Evolutionary conservation across 2,113 vertebrate genomes (phyloP), one percentile per base, ranked within the genome.

Genomic region (Upupa epops): DNA sequence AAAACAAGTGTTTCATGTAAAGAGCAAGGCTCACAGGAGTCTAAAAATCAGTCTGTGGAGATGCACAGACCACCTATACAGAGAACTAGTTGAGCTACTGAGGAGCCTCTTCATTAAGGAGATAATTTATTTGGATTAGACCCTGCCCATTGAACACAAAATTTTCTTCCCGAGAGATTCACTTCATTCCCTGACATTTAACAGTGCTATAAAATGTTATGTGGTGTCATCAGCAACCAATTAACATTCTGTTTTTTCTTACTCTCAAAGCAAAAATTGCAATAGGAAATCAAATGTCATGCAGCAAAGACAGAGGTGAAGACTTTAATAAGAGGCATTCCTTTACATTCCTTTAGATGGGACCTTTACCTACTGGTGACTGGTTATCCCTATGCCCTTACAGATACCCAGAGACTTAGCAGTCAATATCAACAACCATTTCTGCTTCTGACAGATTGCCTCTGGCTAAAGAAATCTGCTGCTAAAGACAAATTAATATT

Each of bases 141-240:
- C 45, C 72, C 58, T 59, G 70, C 61, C 59, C 58, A 21, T 9
- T 66, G 64, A 94, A 85, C 74, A 70, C 24, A 52, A 76, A 88
- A 74, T 75, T 92, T 70, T 92, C 72, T 90, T 90, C 86, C 66
- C 76, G 48, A 93, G 74, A 96, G 83, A 83, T 56, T 74, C 66
- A n/a, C 56, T 79, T 89, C 83, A 37, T 70, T 78, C 87, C 36
- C 68, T 96, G 96, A 93, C 86, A 96, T 95, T 94, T 94, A 64
- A 73, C 92, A 95, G 74, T 83, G 69, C 74, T 82, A 54, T 70
- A 89, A 94, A 92, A 95, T 93, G 88, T 45, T 94, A 93, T 90
- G 84, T 89, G 66, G 81, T 73, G 89, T 76, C 63, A 84, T 90
- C 81, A 86, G 66, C 75, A 81, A 92, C 81, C 1, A 12, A 90